Conservation (phyloP, 2,888 invertebrate genomes). For the Linhomoeus sp. region DNA sequence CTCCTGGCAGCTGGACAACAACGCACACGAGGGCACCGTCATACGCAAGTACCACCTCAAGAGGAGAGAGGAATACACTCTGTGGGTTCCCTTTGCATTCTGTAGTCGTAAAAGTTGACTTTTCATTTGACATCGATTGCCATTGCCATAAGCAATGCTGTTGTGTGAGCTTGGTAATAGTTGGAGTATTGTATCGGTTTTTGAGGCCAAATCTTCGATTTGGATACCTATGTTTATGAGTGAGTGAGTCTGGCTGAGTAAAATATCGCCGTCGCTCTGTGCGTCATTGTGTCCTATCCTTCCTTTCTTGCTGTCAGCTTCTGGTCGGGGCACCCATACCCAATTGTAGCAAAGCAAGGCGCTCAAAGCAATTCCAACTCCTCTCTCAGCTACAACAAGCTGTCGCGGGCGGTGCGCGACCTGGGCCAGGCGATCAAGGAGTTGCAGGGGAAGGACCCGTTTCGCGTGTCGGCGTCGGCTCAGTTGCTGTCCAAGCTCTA, state of each 20-base stretch:
- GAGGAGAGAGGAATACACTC: slow-evolving; percentile 82
- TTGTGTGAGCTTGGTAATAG: no score
- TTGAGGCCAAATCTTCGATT: no score
- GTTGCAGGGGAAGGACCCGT: slow-evolving; percentile 50
- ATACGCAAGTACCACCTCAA: slow-evolving; percentile 70
- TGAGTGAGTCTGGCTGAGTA: no score
- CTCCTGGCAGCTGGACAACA: slow-evolving; percentile 79
- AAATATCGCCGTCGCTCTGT: no score
- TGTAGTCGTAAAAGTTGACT: no score
- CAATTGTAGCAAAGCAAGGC: slow-evolving; percentile 69
- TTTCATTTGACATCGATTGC: no score
- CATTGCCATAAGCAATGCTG: no score
- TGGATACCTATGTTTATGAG: no score
- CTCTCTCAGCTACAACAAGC: slow-evolving; percentile 77
- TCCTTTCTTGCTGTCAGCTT: no score
- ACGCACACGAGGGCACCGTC: slow-evolving; percentile 69
- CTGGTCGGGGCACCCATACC: no score
- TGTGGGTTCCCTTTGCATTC: slow-evolving; percentile 44
- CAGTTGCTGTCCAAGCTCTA: slow-evolving; percentile 67
- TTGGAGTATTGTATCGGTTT: slow-evolving; percentile 14
- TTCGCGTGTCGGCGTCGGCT: slow-evolving; percentile 28
- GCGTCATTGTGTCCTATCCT: no score
- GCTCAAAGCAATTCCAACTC: slow-evolving; percentile 58
- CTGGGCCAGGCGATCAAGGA: slow-evolving; percentile 69
- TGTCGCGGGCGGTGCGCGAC: slow-evolving; percentile 56